Percentiles rank a stretch among this genome's conserved stretches.
Conservation (phyloP, 2,888 invertebrate species). For the Dioctria rufipes region DNA sequence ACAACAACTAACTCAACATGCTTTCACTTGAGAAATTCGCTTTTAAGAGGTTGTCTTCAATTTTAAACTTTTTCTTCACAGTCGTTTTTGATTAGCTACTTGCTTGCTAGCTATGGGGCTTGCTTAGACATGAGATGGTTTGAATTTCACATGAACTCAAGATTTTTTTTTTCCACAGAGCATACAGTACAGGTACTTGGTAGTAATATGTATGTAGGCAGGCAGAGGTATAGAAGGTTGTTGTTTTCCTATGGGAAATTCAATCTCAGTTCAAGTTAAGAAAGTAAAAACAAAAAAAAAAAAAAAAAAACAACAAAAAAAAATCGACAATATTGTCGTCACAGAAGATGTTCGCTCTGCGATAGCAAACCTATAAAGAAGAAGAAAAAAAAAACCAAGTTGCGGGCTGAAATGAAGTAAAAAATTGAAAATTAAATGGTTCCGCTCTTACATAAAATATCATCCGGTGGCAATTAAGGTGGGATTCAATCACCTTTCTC, state of each 20-base stretch:
- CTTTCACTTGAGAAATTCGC: conserved; percentile 45
- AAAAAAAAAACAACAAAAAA: neutral
- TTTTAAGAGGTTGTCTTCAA: conserved; percentile 40
- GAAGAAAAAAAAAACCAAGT: neutral
- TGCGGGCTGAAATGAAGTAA: neutral
- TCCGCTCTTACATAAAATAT: neutral
- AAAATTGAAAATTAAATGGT: neutral
- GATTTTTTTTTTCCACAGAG: conserved; percentile 19
- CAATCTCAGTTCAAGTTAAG: conserved; percentile 5
- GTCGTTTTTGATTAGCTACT: conserved; percentile 29
- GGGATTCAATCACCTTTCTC: conserved; percentile 18
- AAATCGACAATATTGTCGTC: conserved; percentile 10
- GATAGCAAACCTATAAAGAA: neutral
- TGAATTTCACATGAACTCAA: conserved; percentile 27
- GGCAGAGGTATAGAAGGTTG: neutral
- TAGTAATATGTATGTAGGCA: too few species aligned
- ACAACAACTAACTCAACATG: neutral
- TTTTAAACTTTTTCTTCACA: conserved; percentile 22
- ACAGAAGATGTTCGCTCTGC: neutral
- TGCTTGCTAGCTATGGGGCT: too few species aligned
- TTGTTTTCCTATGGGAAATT: conserved; percentile 18
- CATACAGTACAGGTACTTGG: neutral
- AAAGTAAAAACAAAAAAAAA: conserved; percentile 20
- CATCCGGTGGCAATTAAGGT: neutral
- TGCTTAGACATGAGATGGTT: conserved; percentile 21